phyloP scores from a whole-genome alignment of 2,888 invertebrate genomes.

The Slavum lentiscoides region DNA sequence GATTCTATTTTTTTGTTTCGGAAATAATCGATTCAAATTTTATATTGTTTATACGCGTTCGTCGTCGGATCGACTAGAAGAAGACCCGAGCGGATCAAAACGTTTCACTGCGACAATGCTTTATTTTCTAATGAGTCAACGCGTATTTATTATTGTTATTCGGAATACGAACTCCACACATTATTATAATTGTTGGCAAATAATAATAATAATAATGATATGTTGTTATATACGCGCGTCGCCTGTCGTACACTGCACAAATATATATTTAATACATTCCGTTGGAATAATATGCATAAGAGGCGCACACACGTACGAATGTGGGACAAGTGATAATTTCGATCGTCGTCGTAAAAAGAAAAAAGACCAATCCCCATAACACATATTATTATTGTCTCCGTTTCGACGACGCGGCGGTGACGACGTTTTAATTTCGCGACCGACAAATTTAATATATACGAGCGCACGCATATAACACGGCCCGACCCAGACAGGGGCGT shows the following conservation, averaged over 20 bases:
- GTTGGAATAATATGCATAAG: constrained; percentile 18
- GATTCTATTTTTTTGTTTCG: no score
- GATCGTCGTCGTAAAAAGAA: constrained; percentile 30
- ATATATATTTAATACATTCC: constrained; percentile 9
- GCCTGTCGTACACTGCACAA: no score
- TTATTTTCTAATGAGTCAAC: no score
- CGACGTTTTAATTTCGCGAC: constrained; percentile 36
- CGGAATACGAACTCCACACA: no score
- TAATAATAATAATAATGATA: not conserved
- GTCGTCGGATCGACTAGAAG: no score
- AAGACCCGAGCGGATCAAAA: no score
- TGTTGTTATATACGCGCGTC: not conserved
- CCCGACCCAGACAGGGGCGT: constrained; percentile 26
- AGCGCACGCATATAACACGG: not conserved
- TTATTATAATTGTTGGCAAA: no score
- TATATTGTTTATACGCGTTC: no score
- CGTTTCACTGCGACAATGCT: no score
- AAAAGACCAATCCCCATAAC: constrained; percentile 45
- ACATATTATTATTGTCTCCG: constrained; percentile 15
- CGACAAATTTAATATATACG: constrained; percentile 4
- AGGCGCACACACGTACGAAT: constrained; percentile 5
- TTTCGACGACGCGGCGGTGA: not conserved
- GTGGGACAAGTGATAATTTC: constrained; percentile 50
- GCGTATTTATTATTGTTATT: no score
- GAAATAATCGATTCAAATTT: no score